These are phyloP conservation scores for Aethes cnicana DNA, from an alignment of 2,888 invertebrate genomes.

Conservation along the genomic window DNA sequence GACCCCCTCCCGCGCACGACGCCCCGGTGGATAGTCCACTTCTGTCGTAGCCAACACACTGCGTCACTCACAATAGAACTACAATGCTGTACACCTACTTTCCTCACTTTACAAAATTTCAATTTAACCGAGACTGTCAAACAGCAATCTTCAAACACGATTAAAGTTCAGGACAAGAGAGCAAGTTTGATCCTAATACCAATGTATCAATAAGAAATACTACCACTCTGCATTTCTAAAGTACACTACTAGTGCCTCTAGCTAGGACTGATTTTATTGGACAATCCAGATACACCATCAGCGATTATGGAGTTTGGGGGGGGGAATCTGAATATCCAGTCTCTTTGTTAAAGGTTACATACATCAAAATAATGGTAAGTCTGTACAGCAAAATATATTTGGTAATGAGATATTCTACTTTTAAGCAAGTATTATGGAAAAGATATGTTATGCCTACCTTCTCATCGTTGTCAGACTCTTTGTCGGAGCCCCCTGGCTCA, in stretches of 20 bases:
- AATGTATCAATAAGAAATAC: conserved; percentile 30
- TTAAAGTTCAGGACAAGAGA: too few relatives aligned
- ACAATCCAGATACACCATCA: conserved; percentile 76
- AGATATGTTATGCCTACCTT: conserved; percentile 85
- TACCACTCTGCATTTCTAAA: conserved; percentile 75
- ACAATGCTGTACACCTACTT: conserved; percentile 6
- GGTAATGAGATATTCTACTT: conserved; percentile 37
- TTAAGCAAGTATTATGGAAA: conserved; percentile 33
- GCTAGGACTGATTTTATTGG: conserved; percentile 51
- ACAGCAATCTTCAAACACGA: too few relatives aligned
- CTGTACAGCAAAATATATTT: conserved; percentile 35
- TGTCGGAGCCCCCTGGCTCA: conserved; percentile 91
- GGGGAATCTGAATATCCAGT: conserved; percentile 31
- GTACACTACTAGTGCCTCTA: conserved; percentile 48
- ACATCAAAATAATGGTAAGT: conserved; percentile 34
- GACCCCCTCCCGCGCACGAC: conserved; percentile 87
- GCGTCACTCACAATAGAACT: conserved; percentile 43
- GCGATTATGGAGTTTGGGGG: conserved; percentile 21
- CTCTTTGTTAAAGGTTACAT: conserved; percentile 27
- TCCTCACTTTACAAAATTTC: background rate
- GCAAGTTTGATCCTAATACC: too few relatives aligned
- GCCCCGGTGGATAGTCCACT: conserved; percentile 91
- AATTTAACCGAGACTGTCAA: background rate
- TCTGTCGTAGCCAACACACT: conserved; percentile 82
- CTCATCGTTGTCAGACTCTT: conserved; percentile 94